phyloP scores from a whole-genome alignment of 2,113 vertebrate species.

The Calidris pygmaea region DNA sequence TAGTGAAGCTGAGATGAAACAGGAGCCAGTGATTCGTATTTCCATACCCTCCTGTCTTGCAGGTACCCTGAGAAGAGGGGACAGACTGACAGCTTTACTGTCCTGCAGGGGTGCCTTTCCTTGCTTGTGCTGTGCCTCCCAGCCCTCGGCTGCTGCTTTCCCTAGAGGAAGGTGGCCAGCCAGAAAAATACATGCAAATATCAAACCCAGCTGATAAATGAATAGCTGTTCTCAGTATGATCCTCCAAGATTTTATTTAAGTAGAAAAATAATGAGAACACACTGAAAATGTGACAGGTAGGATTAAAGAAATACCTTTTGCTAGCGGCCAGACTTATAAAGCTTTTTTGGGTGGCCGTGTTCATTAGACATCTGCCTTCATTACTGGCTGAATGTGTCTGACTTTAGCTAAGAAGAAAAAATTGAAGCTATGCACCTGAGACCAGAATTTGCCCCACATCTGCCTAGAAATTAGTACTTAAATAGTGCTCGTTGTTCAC shows the following conservation, averaged over 20 bases:
- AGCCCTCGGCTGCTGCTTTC: background rate
- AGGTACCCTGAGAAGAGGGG: background rate
- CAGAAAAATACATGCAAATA: background rate
- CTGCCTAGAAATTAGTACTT: background rate
- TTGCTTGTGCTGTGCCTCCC: background rate
- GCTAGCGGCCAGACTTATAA: background rate
- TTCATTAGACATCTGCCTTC: background rate
- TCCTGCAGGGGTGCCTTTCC: background rate
- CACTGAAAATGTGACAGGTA: background rate
- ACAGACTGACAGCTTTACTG: background rate
- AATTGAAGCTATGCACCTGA: background rate
- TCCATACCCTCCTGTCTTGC: accelerated
- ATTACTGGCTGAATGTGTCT: background rate
- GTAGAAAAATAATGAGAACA: constrained; percentile 9
- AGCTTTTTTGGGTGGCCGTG: background rate
- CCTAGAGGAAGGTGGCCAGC: background rate
- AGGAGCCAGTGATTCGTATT: background rate
- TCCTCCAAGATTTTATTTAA: constrained; percentile 1
- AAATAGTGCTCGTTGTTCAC: background rate
- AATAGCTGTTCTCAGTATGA: background rate
- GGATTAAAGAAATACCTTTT: constrained; percentile 1
- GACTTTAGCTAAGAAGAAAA: background rate
- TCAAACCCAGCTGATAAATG: background rate
- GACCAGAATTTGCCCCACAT: background rate
- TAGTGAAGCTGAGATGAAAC: background rate